These are phyloP conservation scores for Ageneiosus marmoratus DNA, from an alignment of 2,113 vertebrate species.

Conservation along the genomic window DNA sequence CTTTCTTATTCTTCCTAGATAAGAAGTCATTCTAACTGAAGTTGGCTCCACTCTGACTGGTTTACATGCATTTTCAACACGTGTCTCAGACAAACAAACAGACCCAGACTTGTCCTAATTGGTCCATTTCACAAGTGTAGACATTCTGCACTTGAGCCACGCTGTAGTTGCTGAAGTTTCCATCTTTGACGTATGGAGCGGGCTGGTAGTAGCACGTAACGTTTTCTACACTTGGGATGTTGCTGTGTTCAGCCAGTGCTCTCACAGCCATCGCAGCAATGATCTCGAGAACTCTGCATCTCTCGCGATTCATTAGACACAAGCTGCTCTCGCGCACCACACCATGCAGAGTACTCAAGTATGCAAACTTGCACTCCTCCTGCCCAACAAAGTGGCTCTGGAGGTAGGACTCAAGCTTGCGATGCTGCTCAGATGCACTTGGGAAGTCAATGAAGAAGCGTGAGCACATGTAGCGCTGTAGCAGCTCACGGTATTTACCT, in stretches of 20 bases:
- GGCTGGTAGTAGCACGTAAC: slow-evolving; percentile 99
- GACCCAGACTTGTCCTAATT: slow-evolving; percentile 15
- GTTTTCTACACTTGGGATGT: slow-evolving; percentile 92
- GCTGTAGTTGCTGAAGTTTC: slow-evolving; percentile 98
- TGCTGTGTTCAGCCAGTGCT: slow-evolving; percentile 92
- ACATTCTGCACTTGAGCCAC: slow-evolving; percentile 93
- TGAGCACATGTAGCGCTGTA: slow-evolving; percentile 98
- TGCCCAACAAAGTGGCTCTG: slow-evolving; percentile 97
- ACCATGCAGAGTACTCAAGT: slow-evolving; percentile 89
- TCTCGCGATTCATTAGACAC: slow-evolving; percentile 98
- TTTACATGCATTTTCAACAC: neutral
- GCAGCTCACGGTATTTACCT: slow-evolving; percentile 71
- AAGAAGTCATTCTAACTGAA: neutral
- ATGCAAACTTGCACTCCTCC: slow-evolving; percentile 97
- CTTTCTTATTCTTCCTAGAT: neutral
- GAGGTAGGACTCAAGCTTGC: slow-evolving; percentile 96
- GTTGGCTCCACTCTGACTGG: neutral
- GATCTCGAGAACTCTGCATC: slow-evolving; percentile 91
- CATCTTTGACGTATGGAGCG: slow-evolving; percentile 91
- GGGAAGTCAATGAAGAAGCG: slow-evolving; percentile 99
- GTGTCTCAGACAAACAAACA: slow-evolving; percentile 13
- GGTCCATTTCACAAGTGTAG: slow-evolving; percentile 77
- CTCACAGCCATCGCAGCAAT: slow-evolving; percentile 92
- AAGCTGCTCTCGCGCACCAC: slow-evolving; percentile 98
- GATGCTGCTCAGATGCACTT: slow-evolving; percentile 88